Conservation (phyloP, 2,888 invertebrate genomes). For the Oeneis ivallda region DNA sequence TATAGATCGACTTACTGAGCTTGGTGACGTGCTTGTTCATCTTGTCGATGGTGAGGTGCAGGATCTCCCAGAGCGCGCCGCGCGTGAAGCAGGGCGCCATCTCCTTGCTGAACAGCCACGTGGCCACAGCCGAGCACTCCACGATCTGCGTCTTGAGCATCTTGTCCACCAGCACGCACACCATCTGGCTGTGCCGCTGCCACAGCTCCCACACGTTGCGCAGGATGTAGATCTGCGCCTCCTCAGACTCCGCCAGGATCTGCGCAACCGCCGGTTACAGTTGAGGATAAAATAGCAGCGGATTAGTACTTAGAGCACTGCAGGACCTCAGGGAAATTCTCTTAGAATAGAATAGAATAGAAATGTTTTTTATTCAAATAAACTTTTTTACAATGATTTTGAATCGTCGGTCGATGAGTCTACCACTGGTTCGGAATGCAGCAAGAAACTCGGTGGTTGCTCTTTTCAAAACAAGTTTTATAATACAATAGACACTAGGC, state of each 20-base stretch:
- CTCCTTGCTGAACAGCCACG: conserved; percentile 98
- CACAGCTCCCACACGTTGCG: conserved; percentile 97
- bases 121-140: conserved; percentile 97
- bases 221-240: conserved; percentile 96
- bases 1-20: conserved; percentile 79
- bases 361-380: no score
- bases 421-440: no score
- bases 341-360: no score
- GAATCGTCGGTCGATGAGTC: no score
- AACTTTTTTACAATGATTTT: no score
- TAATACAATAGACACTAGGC: no score
- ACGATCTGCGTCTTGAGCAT: conserved; percentile 98
- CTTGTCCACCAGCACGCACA: conserved; percentile 97
- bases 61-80: conserved; percentile 97
- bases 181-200: conserved; percentile 98
- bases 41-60: conserved; percentile 97
- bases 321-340: no score
- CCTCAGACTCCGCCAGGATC: conserved; percentile 95
- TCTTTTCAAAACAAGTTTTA: no score
- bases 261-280: conserved; percentile 50
- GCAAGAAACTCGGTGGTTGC: no score
- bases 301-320: no score
- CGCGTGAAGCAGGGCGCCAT: conserved; percentile 96
- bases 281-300: no score
- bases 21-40: conserved; percentile 97